phyloP scores from a whole-genome alignment of 2,113 vertebrate genomes.

The Falcunculus frontatus region DNA sequence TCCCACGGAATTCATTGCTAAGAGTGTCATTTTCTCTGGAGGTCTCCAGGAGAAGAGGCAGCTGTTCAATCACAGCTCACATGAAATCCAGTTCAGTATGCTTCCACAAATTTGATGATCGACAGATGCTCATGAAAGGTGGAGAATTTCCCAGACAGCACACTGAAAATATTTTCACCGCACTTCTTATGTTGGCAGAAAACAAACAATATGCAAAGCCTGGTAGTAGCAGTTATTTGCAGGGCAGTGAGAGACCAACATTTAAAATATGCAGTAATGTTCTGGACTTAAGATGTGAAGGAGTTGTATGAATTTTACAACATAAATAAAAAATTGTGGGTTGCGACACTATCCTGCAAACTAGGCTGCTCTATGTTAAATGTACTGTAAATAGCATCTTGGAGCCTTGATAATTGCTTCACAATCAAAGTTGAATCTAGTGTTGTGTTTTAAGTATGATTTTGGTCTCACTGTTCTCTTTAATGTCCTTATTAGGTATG shows the following conservation, averaged over 20 bases:
- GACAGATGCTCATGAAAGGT: conserved; percentile 1
- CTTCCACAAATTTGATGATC: background rate
- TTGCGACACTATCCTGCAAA: background rate
- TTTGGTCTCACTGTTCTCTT: background rate
- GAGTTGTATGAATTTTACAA: background rate
- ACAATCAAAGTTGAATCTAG: background rate
- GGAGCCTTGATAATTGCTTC: background rate
- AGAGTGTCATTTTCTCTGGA: conserved; percentile 48
- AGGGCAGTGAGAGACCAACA: background rate
- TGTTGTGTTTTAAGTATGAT: background rate
- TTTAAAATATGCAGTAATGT: background rate
- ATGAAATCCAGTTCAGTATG: background rate
- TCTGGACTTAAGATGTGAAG: background rate
- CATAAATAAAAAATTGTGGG: background rate
- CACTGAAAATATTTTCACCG: background rate
- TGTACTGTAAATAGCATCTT: background rate
- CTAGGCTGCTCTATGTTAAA: background rate
- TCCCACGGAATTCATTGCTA: conserved; percentile 18
- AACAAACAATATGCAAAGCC: background rate
- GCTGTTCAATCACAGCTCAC: conserved; percentile 5
- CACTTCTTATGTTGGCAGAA: background rate
- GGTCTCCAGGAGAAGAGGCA: conserved; percentile 38
- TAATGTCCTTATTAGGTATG: background rate
- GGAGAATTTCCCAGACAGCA: background rate
- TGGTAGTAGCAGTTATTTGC: background rate